phyloP scores from a whole-genome alignment of 2,888 invertebrate species.

The Gibbula magus region DNA sequence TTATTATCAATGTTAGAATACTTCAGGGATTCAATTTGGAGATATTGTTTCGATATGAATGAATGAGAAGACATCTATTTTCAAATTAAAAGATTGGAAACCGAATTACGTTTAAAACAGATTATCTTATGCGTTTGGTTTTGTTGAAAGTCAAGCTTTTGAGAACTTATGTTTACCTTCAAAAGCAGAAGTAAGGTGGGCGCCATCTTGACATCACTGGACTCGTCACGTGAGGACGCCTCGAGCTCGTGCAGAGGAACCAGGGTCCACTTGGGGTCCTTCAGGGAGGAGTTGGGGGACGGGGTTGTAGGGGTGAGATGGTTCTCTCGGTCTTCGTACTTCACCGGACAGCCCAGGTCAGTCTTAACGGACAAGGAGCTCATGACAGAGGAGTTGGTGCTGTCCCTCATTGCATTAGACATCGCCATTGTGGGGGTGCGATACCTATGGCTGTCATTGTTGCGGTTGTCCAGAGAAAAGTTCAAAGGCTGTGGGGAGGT shows the following conservation, averaged over 20 bases:
- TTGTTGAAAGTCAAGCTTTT: too few species aligned
- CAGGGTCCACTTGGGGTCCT: constrained; percentile 4
- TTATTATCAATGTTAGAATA: too few species aligned
- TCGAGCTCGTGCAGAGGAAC: constrained; percentile 7
- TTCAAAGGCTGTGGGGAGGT: constrained; percentile 4
- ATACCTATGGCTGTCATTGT: background rate
- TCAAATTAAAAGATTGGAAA: too few species aligned
- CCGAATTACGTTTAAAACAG: too few species aligned
- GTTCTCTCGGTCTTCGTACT: background rate
- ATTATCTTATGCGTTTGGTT: too few species aligned
- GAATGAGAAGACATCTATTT: too few species aligned
- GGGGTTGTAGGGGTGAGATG: background rate
- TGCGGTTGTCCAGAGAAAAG: constrained; percentile 13
- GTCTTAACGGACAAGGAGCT: background rate
- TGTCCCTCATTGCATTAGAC: background rate
- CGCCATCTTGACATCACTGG: constrained; percentile 8
- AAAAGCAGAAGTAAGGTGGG: background rate
- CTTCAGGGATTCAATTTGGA: too few species aligned
- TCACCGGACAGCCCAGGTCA: background rate
- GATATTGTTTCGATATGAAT: too few species aligned
- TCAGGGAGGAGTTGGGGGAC: background rate
- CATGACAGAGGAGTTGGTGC: background rate
- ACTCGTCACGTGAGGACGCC: background rate
- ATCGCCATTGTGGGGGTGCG: background rate
- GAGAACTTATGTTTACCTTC: background rate